A percentile compares a stretch with the other conserved stretches of the same genome.
phyloP scores from a whole-genome alignment of 23 tunicate genomes.

The Botrylloides violaceus region DNA sequence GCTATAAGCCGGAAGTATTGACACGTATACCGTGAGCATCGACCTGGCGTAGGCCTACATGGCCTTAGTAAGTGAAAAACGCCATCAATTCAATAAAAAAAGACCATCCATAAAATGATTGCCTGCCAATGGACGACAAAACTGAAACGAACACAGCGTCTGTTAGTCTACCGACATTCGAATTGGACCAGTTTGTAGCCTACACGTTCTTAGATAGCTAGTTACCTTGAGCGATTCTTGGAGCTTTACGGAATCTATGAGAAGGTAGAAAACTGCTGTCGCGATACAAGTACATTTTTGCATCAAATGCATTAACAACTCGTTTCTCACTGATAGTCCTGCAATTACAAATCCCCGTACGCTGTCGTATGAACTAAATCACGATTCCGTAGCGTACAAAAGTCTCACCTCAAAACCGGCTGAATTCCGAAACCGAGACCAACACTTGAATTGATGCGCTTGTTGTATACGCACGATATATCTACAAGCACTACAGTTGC shows the following conservation, averaged over 20 bases:
- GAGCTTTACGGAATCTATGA: slow-evolving; percentile 5
- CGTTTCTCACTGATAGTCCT: slow-evolving; percentile 11
- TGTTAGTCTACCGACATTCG: no score
- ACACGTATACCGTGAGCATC: no score
- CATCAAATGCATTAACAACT: slow-evolving; percentile 19
- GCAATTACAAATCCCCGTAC: not conserved
- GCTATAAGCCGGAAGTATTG: no score
- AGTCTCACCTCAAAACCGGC: slow-evolving; percentile 55
- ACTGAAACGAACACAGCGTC: no score
- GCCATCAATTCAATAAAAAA: no score
- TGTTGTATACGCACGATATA: slow-evolving; percentile 62
- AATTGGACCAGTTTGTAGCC: no score
- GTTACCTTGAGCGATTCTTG: slow-evolving; percentile 47
- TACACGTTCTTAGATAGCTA: no score
- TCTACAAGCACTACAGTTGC: slow-evolving; percentile 75
- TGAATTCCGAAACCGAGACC: slow-evolving; percentile 68
- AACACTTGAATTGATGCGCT: slow-evolving; percentile 40
- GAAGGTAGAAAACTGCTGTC: slow-evolving; percentile 19
- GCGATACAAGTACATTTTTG: slow-evolving; percentile 33
- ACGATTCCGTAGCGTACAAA: not conserved
- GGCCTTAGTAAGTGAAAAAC: no score
- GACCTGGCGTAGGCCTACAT: no score
- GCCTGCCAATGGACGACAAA: no score
- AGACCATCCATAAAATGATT: no score
- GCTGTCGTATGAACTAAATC: not conserved